Evolutionary conservation across 2,888 invertebrate genomes (phyloP).

Genomic region (Philereme transversata): DNA sequence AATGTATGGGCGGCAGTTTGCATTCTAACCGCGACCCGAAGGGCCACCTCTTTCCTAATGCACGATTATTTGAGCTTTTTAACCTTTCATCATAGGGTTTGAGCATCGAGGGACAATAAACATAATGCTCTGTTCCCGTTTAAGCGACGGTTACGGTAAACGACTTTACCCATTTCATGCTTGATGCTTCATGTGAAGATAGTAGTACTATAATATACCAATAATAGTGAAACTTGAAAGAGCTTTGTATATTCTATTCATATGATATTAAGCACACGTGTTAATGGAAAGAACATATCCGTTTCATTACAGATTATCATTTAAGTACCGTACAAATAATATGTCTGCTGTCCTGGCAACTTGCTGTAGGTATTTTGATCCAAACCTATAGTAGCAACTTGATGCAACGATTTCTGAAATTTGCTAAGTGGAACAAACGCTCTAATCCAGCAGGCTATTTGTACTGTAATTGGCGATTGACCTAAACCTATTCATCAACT

Average conservation of each 20-base stretch:
- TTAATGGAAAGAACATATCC: too few species aligned
- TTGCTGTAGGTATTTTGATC: not conserved
- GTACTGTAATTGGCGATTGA: conserved; percentile 30
- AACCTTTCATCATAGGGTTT: conserved; percentile 81
- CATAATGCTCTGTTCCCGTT: conserved; percentile 68
- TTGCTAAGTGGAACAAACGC: conserved; percentile 11
- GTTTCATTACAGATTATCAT: too few species aligned
- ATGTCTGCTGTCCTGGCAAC: not conserved
- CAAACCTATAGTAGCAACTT: not conserved
- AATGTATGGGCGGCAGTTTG: conserved; percentile 84
- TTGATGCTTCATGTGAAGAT: conserved; percentile 19
- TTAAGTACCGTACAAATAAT: too few species aligned
- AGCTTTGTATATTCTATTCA: too few species aligned
- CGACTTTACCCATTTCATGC: conserved; percentile 21
- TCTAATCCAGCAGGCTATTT: conserved; percentile 12
- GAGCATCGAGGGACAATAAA: conserved; percentile 80
- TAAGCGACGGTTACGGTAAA: conserved; percentile 46
- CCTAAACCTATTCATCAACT: conserved; percentile 35
- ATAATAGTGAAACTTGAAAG: too few species aligned
- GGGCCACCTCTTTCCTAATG: conserved; percentile 84
- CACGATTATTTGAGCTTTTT: conserved; percentile 84
- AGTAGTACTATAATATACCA: conserved; percentile 1
- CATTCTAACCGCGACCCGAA: conserved; percentile 82
- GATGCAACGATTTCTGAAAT: conserved; percentile 9
- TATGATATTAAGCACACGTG: too few species aligned